These are phyloP conservation scores for Himalopsyche phryganea DNA, from an alignment of 1,140 invertebrate genomes.

Conservation along the genomic window DNA sequence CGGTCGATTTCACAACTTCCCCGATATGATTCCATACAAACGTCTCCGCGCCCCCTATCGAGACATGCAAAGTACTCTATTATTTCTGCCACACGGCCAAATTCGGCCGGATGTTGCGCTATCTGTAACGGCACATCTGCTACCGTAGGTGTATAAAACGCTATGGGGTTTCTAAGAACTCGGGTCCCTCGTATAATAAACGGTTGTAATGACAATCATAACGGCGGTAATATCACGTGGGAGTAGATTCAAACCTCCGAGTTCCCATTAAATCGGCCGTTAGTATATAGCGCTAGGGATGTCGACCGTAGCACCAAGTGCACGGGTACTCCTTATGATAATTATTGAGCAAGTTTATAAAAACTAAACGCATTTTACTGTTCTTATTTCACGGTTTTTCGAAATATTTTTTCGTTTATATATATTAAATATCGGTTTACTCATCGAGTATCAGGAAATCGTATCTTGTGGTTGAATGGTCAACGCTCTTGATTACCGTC, in stretches of 20 bases:
- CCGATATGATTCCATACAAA: too few species aligned
- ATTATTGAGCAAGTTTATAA: too few species aligned
- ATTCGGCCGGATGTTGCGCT: slow-evolving; percentile 14
- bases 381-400: too few species aligned
- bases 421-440: too few species aligned
- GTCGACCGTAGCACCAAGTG: too few species aligned
- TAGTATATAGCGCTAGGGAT: slow-evolving; percentile 3
- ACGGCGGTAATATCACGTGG: slow-evolving; percentile 16
- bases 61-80: slow-evolving; percentile 3
- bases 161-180: slow-evolving; percentile 7
- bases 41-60: neutral
- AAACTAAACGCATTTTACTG: too few species aligned
- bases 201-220: slow-evolving; percentile 31
- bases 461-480: too few species aligned
- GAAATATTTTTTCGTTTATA: too few species aligned
- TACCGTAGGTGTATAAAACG: slow-evolving; percentile 18
- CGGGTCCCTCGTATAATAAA: slow-evolving; percentile 13
- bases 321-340: too few species aligned
- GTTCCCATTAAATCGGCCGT: slow-evolving; percentile 8
- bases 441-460: too few species aligned
- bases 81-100: neutral
- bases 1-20: too few species aligned
- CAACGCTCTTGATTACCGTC: too few species aligned
- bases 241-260: slow-evolving; percentile 14
- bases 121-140: slow-evolving; percentile 28